Evolutionary conservation across 2,888 invertebrate genomes (phyloP), one percentile per base, ranked within the genome.

Genomic region (Amphipoea oculea): DNA sequence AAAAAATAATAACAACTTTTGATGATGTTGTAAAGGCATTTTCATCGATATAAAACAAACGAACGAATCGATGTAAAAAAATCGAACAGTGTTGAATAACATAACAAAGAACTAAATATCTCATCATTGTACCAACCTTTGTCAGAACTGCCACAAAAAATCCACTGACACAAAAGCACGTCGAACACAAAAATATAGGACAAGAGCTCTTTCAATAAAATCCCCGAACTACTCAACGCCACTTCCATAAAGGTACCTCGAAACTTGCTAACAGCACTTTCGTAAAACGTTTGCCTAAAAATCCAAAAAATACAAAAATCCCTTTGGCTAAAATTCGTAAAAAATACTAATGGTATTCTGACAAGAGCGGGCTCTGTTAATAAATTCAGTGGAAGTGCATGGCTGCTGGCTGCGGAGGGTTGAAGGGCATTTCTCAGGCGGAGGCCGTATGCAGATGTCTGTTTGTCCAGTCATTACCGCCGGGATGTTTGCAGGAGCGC

Each of bases 381-480:
- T 90, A 87, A 89, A 92, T 91, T 90, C 89, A 78, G 81, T 88
- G 78, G 88, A 85, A 89, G 85, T 82, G 85, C 79, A 86, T 73
- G 78, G 81, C 51, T 63, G 70, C 62, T 54, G 83, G 80, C 45
- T 83, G 66, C 9, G 80, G 81, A 79, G 75, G 82, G 78, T 65
- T 80, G 74, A 82, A 83, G 81, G 88, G 88, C 88, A 86, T 90
- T 90, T 90, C 91, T 88, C 88, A 86, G 88, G 83, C 91, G 89
- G 90, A 89, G 92, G 93, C 89, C 91, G 93, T 97, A 97, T 97
- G 97, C 97, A 97, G 97, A 97, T 97, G 96, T 94, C 94, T 97
- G 97, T 97, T 97, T 97, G 97, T 95, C 95, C 96, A 97, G 97
- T 97, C 97, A 97, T 97, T 97, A 97, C 94, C 92, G 95, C 92